phyloP scores from a whole-genome alignment of 2,888 invertebrate genomes.

The Microctonus aethiopoides region DNA sequence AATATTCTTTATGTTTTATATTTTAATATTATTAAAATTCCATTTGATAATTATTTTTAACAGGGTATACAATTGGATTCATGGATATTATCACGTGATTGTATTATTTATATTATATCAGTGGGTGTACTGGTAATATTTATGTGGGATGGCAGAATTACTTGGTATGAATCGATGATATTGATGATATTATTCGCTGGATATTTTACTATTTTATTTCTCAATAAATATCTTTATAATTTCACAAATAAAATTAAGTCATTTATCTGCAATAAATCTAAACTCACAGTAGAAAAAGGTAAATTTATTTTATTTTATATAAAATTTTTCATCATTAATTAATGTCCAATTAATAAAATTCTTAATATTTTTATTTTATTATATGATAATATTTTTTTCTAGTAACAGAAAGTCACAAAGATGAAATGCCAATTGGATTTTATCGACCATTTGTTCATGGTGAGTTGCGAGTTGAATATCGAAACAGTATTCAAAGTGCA shows the following conservation, averaged over 20 bases:
- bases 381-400: background rate
- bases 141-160: constrained; percentile 82
- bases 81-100: constrained; percentile 86
- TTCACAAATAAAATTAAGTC: constrained; percentile 43
- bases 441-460: constrained; percentile 64
- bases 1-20: background rate
- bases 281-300: constrained; percentile 39
- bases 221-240: constrained; percentile 45
- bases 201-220: constrained; percentile 81
- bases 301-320: constrained; percentile 14
- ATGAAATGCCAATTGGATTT: constrained; percentile 55
- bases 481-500: constrained; percentile 51
- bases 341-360: too few relatives aligned
- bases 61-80: constrained; percentile 82
- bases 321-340: background rate
- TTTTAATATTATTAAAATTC: background rate
- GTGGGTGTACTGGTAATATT: constrained; percentile 77
- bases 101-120: constrained; percentile 79
- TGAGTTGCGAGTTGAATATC: constrained; percentile 58
- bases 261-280: constrained; percentile 27
- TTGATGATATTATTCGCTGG: constrained; percentile 79
- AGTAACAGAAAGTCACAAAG: constrained; percentile 41
- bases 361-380: too few relatives aligned
- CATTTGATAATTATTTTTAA: background rate
- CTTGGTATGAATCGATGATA: constrained; percentile 82